Base-by-base conservation (phyloP, 2,113 vertebrate species). In the Oreotrochilus melanogaster region DNA sequence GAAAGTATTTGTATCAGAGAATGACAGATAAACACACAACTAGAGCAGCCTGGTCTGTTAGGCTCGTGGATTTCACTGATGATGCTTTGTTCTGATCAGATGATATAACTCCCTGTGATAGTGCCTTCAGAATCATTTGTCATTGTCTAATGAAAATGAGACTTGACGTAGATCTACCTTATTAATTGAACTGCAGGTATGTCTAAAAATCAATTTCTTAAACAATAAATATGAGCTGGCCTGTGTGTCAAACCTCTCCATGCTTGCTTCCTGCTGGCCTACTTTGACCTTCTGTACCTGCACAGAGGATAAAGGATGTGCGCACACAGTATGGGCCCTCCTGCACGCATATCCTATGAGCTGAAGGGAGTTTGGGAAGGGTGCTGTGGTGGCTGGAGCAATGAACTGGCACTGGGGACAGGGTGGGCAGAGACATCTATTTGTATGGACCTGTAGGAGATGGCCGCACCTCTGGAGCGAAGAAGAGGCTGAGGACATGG, bases 341-440 rank as follows among this genome's bases (percentile, higher is more conserved):
- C 31, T 54, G 24, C 8, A 31, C 18, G 42, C 51, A 58, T 39
- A n/a, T 23, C 31, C 24, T 30, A 27, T 12, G 54, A 66, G 17
- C 50, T 76, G 33, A 72, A 48, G 4, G 6, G 28, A 50, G 31
- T 7, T 9, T 65, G 60, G 57, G 65, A 75, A 72, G 18, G 12
- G 11, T 18, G 23, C 31, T 70, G 9, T 53, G 51, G n/a, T 45
- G 69, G 8, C 30, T 78, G 66, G 43, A 48, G 7, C 14, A 30
- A 12, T 43, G 17, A 86, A 31, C 13, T 48, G 61, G 4, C 31
- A 6, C 1, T 18, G 71, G 24, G 5, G 3, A 0, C 0, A 3
- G 4, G 5, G 33, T 5, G 9, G 27, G 24, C n/a, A 62, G 84
- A 64, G 60, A 57, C 4, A 37, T 19, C 24, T 37, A 2, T 61